phyloP scores from a whole-genome alignment of 2,113 vertebrate genomes.

The Eurypyga helias region DNA sequence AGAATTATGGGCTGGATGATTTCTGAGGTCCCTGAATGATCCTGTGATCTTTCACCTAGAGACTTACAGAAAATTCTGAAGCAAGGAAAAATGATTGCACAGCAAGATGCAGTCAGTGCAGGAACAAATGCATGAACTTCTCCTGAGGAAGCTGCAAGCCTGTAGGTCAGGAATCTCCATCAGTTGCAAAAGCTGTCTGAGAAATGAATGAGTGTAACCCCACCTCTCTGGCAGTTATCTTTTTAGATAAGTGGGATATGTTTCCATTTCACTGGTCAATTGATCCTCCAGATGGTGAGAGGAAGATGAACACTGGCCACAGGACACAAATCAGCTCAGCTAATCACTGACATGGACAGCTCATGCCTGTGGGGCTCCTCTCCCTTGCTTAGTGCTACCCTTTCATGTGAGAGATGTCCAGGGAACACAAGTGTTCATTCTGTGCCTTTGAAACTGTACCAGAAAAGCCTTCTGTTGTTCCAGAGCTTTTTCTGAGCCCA shows the following conservation, averaged over 20 bases:
- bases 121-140: background rate
- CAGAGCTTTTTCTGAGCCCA: background rate
- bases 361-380: background rate
- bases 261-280: constrained; percentile 33
- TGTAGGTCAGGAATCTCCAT: background rate
- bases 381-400: background rate
- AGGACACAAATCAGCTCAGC: constrained; percentile 1
- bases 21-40: background rate
- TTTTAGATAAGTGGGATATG: background rate
- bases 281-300: constrained; percentile 19
- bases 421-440: background rate
- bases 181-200: background rate
- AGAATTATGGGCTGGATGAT: background rate
- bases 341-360: background rate
- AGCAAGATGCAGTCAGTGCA: background rate
- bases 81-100: background rate
- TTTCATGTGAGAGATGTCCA: background rate
- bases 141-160: background rate
- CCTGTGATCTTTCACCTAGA: background rate
- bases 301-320: background rate
- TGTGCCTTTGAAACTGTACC: background rate
- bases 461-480: background rate
- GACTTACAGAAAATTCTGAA: background rate
- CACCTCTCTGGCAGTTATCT: background rate
- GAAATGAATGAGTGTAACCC: background rate